Evolutionary conservation across 2,797 vertebrate species (phyloP), one percentile per base, ranked within the genome.

Genomic region (Gymnodraco acuticeps): DNA sequence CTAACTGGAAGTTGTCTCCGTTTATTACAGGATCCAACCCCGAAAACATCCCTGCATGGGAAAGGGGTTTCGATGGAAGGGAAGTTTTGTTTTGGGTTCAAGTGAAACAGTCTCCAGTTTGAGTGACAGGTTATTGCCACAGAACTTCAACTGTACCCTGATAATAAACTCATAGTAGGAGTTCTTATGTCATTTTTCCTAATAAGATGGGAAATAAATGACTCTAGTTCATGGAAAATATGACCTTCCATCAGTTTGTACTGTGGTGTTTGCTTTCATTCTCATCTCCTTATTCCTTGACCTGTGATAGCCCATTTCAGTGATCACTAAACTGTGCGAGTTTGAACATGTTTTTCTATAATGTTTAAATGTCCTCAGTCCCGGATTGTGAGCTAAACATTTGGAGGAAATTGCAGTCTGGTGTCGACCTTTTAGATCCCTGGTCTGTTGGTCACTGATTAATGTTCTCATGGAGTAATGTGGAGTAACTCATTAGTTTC

Each of bases 271-370:
- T 68, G 27, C 13, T 52, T 59, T 13, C 7, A 13, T 52, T 67
- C 45, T 67, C 38, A 46, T 55, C 14, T 68, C 31, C 58, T 60
- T 19, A 46, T 23, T 51, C 10, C 19, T 59, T 68, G 51, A 77
- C 47, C 68, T 4, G 3, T 20, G 68, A 60, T 46, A 48, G 41
- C 56, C 23, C 16, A 13, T 67, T 73, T 54, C 20, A 41, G 45
- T 38, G 33, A 6, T 38, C 8, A 38, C 33, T 38, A 38, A 38
- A 38, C 33, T 9, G 33, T 55, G 59, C 19, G 48, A n/a, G 41
- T 12, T 55, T 74, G 16, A 60, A 38, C 42, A 46, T 1, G 12
- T 6, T 55, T 45, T 60, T 31, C 31, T 12, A n/a, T 59, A 63
- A 45, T 41, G 17, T 65, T 31, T 14, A 65, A 75, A 56, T 53